Percentiles rank a stretch among this genome's conserved stretches.
These are phyloP conservation scores for Eulemur albifrons DNA, from an alignment of 2,797 vertebrate genomes.

Conservation along the genomic window DNA sequence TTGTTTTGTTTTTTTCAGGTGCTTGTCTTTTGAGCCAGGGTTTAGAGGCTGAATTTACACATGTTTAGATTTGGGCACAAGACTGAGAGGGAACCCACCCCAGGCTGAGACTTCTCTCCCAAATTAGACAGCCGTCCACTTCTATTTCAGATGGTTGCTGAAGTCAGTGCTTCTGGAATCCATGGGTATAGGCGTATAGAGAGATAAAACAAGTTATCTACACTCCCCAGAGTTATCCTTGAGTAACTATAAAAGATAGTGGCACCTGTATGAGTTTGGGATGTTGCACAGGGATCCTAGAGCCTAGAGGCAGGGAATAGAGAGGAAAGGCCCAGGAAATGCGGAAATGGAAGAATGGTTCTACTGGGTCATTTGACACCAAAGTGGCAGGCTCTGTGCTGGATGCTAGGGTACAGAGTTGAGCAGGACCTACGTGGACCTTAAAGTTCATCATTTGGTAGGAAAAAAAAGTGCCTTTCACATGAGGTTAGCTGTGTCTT, in stretches of 20 bases:
- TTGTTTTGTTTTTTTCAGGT: not conserved
- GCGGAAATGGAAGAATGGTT: not conserved
- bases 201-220: not conserved
- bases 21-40: not conserved
- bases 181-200: not conserved
- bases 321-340: not conserved
- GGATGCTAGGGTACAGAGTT: not conserved
- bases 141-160: not conserved
- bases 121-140: not conserved
- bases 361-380: not conserved
- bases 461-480: not conserved
- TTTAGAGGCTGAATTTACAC: not conserved
- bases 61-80: not conserved
- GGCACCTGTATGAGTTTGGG: not conserved
- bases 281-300: not conserved
- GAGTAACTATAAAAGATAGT: not conserved
- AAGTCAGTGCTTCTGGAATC: not conserved
- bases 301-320: not conserved
- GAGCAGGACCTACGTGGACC: not conserved
- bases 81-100: not conserved
- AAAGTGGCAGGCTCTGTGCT: accelerated
- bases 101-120: not conserved
- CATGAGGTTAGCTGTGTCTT: not conserved
- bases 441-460: not conserved
- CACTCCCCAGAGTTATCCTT: not conserved